A percentile compares a stretch with the other conserved stretches of the same genome.
Evolutionary conservation across 2,113 vertebrate genomes (phyloP).

Genomic region (Perca schrenkii): DNA sequence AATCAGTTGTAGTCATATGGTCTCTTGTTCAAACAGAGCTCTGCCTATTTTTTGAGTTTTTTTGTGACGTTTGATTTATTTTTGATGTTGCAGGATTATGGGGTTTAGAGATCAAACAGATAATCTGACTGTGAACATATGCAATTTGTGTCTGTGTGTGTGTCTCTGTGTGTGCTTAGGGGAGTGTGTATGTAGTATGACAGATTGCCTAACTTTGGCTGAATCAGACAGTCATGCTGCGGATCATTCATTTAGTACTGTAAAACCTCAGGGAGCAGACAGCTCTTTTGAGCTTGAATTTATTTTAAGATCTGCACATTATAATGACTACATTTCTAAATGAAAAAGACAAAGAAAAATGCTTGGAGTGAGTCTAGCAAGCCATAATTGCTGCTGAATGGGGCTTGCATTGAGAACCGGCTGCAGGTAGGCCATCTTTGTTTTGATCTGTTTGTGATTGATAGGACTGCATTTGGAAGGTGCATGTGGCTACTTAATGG

Average conservation of each 20-base stretch:
- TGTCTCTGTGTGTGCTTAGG: slow-evolving; percentile 13
- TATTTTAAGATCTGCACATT: too few species aligned
- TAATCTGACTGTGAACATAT: slow-evolving; percentile 80
- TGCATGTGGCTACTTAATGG: slow-evolving; percentile 2
- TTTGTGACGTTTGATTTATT: slow-evolving; percentile 62
- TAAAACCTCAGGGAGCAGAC: slow-evolving; percentile 36
- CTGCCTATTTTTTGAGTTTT: slow-evolving; percentile 18
- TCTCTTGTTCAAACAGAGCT: background rate
- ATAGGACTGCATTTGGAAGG: slow-evolving; percentile 20
- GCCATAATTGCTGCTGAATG: slow-evolving; percentile 52
- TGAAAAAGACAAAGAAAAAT: slow-evolving; percentile 24
- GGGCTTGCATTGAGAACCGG: slow-evolving; percentile 23
- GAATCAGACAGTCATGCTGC: slow-evolving; percentile 53
- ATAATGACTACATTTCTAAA: too few species aligned
- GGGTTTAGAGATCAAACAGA: slow-evolving; percentile 74
- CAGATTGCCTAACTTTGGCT: slow-evolving; percentile 50
- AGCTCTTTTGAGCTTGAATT: background rate
- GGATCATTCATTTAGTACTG: slow-evolving; percentile 47
- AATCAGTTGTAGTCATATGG: background rate
- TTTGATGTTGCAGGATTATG: slow-evolving; percentile 74
- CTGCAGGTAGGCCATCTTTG: slow-evolving; percentile 63
- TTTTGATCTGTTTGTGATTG: slow-evolving; percentile 7
- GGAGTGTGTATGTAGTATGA: slow-evolving; percentile 42
- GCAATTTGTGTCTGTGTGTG: slow-evolving; percentile 64
- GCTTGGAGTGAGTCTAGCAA: slow-evolving; percentile 18